phyloP scores from a whole-genome alignment of 2,888 invertebrate genomes.

The Lycia hirtaria region DNA sequence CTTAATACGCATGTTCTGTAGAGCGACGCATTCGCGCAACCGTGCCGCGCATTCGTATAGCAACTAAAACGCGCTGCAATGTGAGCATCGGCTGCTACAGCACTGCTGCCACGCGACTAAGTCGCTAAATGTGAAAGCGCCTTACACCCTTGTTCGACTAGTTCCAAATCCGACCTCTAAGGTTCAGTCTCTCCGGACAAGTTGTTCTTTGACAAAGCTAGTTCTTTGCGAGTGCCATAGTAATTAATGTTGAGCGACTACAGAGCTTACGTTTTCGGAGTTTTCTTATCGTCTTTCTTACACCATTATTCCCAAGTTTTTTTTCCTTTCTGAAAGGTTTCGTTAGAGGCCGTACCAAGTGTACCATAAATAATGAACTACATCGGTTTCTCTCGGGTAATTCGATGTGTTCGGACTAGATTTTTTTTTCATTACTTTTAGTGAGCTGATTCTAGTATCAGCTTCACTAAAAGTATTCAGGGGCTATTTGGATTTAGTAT shows the following conservation, averaged over 20 bases:
- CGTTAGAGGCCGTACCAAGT: conserved; percentile 41
- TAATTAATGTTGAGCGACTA: conserved; percentile 73
- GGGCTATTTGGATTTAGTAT: too few species aligned
- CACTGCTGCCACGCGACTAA: too few species aligned
- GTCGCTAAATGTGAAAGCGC: too few species aligned
- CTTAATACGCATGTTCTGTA: too few species aligned
- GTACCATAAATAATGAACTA: conserved; percentile 55
- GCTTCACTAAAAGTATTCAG: too few species aligned
- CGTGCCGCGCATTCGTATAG: too few species aligned
- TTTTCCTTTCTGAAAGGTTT: conserved; percentile 49
- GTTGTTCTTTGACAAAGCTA: conserved; percentile 66
- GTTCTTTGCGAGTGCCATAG: conserved; percentile 60
- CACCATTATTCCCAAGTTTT: conserved; percentile 58
- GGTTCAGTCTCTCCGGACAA: conserved; percentile 55
- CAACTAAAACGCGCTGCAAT: too few species aligned
- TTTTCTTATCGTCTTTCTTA: conserved; percentile 63
- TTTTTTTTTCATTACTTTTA: conserved; percentile 44
- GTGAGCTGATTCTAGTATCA: conserved; percentile 35
- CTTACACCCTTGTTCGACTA: conserved; percentile 35
- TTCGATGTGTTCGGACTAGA: conserved; percentile 46
- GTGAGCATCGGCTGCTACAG: too few species aligned
- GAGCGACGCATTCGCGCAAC: too few species aligned
- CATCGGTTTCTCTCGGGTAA: conserved; percentile 46
- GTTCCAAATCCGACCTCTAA: conserved; percentile 33
- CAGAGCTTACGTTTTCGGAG: conserved; percentile 54